Percentiles rank a stretch among this genome's conserved stretches.
These are phyloP conservation scores for Cylas formicarius DNA, from an alignment of 1,140 invertebrate genomes.

Conservation along the genomic window DNA sequence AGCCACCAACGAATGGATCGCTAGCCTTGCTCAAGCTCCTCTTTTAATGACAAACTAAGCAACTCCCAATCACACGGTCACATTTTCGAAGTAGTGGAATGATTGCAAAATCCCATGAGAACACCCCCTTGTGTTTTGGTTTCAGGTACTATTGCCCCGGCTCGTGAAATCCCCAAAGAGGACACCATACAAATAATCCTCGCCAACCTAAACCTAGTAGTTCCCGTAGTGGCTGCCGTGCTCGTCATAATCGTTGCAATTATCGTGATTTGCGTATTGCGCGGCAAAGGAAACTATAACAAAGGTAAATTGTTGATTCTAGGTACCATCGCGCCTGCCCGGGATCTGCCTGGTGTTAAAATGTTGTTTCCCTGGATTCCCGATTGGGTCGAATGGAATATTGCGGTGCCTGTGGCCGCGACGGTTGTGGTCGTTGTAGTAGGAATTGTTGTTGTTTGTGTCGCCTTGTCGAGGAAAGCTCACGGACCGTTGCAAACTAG, in stretches of 20 bases:
- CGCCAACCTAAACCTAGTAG: constrained; percentile 85
- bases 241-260: constrained; percentile 87
- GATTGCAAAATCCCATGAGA: constrained; percentile 18
- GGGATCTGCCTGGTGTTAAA: constrained; percentile 51
- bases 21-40: too few relatives aligned
- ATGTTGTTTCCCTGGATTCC: constrained; percentile 72
- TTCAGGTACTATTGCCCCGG: constrained; percentile 90
- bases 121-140: constrained; percentile 44
- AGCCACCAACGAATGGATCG: too few relatives aligned
- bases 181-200: constrained; percentile 76
- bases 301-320: constrained; percentile 63
- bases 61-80: background rate
- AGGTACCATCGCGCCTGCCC: constrained; percentile 73
- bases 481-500: constrained; percentile 66
- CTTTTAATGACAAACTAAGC: background rate
- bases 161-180: constrained; percentile 75
- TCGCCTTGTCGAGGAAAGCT: constrained; percentile 69
- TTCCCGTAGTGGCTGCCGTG: constrained; percentile 85
- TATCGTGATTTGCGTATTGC: constrained; percentile 82
- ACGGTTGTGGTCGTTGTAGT: constrained; percentile 81
- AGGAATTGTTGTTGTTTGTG: constrained; percentile 81
- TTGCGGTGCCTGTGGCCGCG: constrained; percentile 74
- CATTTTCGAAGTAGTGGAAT: constrained; percentile 6
- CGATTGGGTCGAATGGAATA: constrained; percentile 78
- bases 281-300: constrained; percentile 68